A percentile compares a stretch with the other conserved stretches of the same genome.
phyloP scores from a whole-genome alignment of 2,888 invertebrate genomes.

The Steinernema scapterisci region DNA sequence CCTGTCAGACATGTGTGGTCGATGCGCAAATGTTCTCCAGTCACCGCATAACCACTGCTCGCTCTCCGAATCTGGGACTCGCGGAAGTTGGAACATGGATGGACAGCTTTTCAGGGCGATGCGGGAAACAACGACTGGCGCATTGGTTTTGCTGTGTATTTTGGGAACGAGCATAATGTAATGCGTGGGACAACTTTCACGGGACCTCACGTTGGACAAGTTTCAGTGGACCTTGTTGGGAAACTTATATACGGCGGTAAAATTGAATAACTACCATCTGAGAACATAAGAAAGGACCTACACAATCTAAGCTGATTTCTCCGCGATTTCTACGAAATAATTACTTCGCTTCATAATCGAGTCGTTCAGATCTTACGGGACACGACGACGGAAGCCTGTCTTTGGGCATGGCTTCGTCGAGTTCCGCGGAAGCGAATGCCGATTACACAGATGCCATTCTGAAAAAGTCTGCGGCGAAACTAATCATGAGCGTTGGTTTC shows the following conservation, averaged over 20 bases:
- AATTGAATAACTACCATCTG: too few relatives aligned
- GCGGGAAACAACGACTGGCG: background rate
- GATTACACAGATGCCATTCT: conserved; percentile 20
- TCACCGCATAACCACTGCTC: too few relatives aligned
- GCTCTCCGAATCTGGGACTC: background rate
- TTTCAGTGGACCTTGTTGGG: too few relatives aligned
- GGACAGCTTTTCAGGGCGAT: background rate
- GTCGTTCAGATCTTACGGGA: background rate
- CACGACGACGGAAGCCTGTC: background rate
- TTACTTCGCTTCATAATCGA: background rate
- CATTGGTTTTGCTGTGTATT: conserved; percentile 5
- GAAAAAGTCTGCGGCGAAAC: conserved; percentile 33
- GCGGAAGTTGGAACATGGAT: background rate
- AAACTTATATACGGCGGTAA: too few relatives aligned
- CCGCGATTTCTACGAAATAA: background rate
- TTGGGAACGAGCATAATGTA: background rate
- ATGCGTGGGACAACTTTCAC: too few relatives aligned
- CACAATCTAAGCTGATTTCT: too few relatives aligned
- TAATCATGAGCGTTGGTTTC: conserved; percentile 40
- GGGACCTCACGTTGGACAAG: too few relatives aligned
- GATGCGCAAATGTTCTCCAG: background rate
- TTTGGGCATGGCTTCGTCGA: conserved; percentile 24
- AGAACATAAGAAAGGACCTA: too few relatives aligned
- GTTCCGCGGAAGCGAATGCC: background rate
- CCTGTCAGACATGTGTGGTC: background rate